Evolutionary conservation across 35 echinoderm and acorn worm genomes (phyloP), one percentile per base, ranked within the genome.

Genomic region (Stichopus chloronotus): DNA sequence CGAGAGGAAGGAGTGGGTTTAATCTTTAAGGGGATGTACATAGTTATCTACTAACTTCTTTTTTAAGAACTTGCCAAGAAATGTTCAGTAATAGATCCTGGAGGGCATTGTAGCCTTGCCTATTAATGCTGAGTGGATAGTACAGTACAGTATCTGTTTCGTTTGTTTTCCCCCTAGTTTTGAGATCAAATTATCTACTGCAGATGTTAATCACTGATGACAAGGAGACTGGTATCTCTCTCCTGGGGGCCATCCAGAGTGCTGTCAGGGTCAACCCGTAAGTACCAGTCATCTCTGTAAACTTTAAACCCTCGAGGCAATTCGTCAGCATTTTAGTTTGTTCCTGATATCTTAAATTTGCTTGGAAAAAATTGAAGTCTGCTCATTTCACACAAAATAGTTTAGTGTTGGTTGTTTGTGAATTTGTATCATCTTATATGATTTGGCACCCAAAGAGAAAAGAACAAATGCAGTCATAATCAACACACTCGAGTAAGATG

Each of bases 191-290:
- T 71, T 98, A 98, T 82, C 88, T 98, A 56, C 91, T 98, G 14
- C 97, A 98, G 74, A 98, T 98, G 93, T 59, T 98, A 56, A 98
- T 98, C 16, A 98, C 97, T 57, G 97, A 98, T 93, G 97, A 98
- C 91, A 98, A 92, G 72, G 97, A 98, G 92, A 98, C 97, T 25
- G 90, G 81, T 25, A 95, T 98, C 53, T 88, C 87, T 56, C 79
- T 98, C 0, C 61, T 98, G 59, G 93, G 93, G 8, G 52, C 95
- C 65, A 84, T 98, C 25, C 97, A 98, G 81, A 96, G 91, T 91
- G 92, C 92, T 6, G 92, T 98, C 52, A 96, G 97, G 92, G 95
- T 96, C 65, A 98, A 96, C 78, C 78, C 93, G 97, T 98, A 92
- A 98, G 97, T 96, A 58, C 16, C 21, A 1, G 24, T 89, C 13